A percentile compares a stretch with the other conserved stretches of the same genome.
Evolutionary conservation across 2,113 vertebrate genomes (phyloP).

Genomic region (Pungitius pungitius): DNA sequence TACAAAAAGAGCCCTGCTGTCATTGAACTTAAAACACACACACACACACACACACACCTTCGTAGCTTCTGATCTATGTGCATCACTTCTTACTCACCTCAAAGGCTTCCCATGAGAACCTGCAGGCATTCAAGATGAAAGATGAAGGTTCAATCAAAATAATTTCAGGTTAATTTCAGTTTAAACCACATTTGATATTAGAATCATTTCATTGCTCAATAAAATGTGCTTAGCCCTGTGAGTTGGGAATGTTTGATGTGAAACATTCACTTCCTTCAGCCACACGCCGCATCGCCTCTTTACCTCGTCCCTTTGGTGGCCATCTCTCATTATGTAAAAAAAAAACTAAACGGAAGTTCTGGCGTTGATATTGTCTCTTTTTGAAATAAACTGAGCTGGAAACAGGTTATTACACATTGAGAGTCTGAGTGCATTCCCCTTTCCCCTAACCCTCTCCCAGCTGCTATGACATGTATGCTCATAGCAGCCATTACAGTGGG

Average conservation of each 20-base stretch:
- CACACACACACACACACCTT: slow-evolving; percentile 9
- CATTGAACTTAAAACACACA: slow-evolving; percentile 23
- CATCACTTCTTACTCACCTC: slow-evolving; percentile 10
- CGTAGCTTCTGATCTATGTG: slow-evolving; percentile 1
- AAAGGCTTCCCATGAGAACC: slow-evolving; percentile 6
- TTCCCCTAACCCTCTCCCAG: not conserved
- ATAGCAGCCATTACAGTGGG: slow-evolving; percentile 23
- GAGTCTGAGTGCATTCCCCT: slow-evolving; percentile 1
- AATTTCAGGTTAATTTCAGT: slow-evolving; percentile 27
- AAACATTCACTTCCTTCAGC: not conserved
- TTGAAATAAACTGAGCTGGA: not conserved
- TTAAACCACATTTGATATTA: slow-evolving; percentile 10
- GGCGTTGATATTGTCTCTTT: not conserved
- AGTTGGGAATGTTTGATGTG: not conserved
- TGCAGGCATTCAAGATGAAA: slow-evolving; percentile 34
- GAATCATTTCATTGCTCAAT: slow-evolving; percentile 13
- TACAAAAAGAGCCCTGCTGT: slow-evolving; percentile 13
- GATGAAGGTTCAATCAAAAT: slow-evolving; percentile 17
- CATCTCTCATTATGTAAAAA: not conserved
- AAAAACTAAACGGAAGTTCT: not conserved
- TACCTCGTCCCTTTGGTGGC: not conserved
- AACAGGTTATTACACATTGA: slow-evolving; percentile 8
- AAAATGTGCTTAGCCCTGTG: slow-evolving; percentile 16
- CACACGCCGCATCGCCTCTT: not conserved
- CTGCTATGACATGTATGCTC: slow-evolving; percentile 19